Conservation (phyloP, 1,140 invertebrate species). For the Seison nebaliae region DNA sequence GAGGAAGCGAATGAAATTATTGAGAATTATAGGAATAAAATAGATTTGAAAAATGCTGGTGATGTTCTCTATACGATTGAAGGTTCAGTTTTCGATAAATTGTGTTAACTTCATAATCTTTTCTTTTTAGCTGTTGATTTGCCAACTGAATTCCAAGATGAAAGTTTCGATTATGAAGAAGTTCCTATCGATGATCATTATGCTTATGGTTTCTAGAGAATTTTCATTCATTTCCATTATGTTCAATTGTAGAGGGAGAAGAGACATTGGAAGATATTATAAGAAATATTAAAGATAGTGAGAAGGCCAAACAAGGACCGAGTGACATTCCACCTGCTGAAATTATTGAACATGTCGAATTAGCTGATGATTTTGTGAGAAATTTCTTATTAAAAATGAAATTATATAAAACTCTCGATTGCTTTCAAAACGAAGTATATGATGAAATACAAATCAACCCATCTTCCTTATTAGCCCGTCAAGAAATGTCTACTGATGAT, state of each 20-base stretch:
- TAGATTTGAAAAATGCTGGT: constrained; percentile 7
- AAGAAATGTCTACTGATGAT: constrained; percentile 19
- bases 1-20: constrained; percentile 1
- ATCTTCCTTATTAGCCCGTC: background rate
- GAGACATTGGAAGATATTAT: constrained; percentile 7
- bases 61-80: constrained; percentile 10
- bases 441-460: constrained; percentile 5
- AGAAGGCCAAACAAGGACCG: constrained; percentile 7
- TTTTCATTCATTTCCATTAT: background rate
- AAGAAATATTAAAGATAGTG: constrained; percentile 4
- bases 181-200: constrained; percentile 21
- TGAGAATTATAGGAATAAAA: background rate
- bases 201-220: constrained; percentile 16
- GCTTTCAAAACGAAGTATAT: constrained; percentile 29
- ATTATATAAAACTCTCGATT: constrained; percentile 22
- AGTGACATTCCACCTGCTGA: background rate
- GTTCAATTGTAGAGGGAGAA: constrained; percentile 8
- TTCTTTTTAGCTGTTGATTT: constrained; percentile 12
- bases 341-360: constrained; percentile 4
- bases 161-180: constrained; percentile 21
- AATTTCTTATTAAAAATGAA: constrained; percentile 27
- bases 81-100: background rate
- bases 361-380: constrained; percentile 27
- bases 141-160: constrained; percentile 17
- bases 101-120: background rate